These are phyloP conservation scores for Rotaria sp. DNA, from an alignment of 2,888 invertebrate genomes.

Conservation along the genomic window DNA sequence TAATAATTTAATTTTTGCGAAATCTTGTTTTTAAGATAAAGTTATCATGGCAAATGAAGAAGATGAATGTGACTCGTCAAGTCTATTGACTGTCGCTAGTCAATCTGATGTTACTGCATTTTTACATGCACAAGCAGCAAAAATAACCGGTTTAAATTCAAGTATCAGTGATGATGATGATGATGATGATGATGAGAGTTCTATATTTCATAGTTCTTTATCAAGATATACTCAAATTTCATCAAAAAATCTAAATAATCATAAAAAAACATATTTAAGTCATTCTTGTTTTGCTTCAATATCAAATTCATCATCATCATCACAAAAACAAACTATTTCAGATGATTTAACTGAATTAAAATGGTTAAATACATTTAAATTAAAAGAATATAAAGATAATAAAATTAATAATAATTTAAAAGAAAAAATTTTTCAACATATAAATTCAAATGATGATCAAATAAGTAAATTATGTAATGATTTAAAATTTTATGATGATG, in stretches of 20 bases:
- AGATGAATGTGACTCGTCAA: conserved; percentile 25
- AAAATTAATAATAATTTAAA: neutral
- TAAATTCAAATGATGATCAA: neutral
- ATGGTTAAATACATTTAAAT: conserved; percentile 23
- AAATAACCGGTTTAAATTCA: neutral
- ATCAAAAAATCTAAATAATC: neutral
- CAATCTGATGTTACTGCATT: neutral
- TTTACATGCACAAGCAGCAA: neutral
- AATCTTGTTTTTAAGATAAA: neutral
- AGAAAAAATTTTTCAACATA: neutral
- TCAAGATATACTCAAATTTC: neutral
- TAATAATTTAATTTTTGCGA: too few species aligned
- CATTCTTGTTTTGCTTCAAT: conserved; percentile 20
- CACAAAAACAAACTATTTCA: neutral
- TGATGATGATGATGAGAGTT: neutral
- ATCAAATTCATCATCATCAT: neutral
- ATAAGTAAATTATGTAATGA: neutral
- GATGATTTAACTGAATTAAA: conserved; percentile 5
- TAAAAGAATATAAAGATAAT: neutral
- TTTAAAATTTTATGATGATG: neutral
- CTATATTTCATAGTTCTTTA: neutral
- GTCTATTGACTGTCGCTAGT: neutral
- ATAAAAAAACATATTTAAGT: neutral
- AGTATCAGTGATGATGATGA: neutral
- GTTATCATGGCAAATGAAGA: neutral